Evolutionary conservation across 2,888 invertebrate species (phyloP).

Genomic region (Chorisops tibialis): DNA sequence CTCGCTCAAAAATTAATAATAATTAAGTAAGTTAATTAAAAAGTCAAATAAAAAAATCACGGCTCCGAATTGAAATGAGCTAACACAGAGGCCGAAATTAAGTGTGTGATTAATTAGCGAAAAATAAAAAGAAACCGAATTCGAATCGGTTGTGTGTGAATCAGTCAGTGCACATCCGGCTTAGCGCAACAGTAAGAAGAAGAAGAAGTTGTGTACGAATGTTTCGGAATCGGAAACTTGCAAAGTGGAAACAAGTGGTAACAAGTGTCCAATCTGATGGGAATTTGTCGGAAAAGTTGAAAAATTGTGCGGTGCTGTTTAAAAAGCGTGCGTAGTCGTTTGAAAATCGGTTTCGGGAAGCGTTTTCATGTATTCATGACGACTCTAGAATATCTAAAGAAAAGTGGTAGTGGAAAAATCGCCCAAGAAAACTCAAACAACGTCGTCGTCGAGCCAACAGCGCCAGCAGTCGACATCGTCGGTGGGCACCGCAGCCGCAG

Average conservation of each 20-base stretch:
- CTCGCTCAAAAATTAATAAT: conserved; percentile 1
- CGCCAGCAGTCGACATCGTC: conserved; percentile 10
- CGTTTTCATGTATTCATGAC: not conserved
- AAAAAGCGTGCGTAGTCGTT: not conserved
- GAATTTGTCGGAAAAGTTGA: not conserved
- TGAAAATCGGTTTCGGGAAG: too few species aligned
- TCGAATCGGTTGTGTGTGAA: too few species aligned
- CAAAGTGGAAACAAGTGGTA: too few species aligned
- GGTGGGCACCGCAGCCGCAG: conserved; percentile 14
- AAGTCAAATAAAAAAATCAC: not conserved
- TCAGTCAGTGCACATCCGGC: too few species aligned
- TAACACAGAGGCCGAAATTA: too few species aligned
- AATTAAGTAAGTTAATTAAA: conserved; percentile 21
- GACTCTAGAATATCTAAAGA: conserved; percentile 18
- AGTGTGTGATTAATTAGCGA: too few species aligned
- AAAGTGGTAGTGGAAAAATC: conserved; percentile 12
- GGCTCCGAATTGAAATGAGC: not conserved
- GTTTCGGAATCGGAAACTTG: conserved; percentile 21
- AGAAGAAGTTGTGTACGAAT: conserved; percentile 5
- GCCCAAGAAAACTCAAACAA: not conserved
- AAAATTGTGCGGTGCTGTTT: not conserved
- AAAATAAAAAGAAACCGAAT: not conserved
- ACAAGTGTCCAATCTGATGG: too few species aligned
- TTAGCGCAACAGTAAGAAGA: not conserved
- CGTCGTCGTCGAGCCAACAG: not conserved